These are phyloP conservation scores for Sarcoramphus papa DNA, from an alignment of 2,797 vertebrate genomes.

Conservation along the genomic window DNA sequence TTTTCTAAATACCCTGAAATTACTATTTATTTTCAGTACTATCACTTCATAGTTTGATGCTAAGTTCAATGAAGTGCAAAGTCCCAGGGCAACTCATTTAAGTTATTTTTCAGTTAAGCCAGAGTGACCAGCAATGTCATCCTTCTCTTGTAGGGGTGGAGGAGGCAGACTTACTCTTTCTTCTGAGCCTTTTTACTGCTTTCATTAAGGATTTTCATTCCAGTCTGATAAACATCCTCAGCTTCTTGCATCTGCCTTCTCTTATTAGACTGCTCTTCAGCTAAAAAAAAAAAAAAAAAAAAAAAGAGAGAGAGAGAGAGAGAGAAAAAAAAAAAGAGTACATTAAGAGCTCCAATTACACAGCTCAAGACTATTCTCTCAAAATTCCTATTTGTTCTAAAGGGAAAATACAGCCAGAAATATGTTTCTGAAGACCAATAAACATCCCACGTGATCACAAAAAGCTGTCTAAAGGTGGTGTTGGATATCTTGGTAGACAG, in stretches of 20 bases:
- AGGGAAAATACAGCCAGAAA: not conserved
- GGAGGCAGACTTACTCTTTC: slow-evolving; percentile 81
- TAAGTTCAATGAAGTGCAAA: not conserved
- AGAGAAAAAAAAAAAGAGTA: not conserved
- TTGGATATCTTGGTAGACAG: not conserved
- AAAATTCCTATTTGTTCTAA: not conserved
- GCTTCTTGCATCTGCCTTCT: slow-evolving; percentile 86
- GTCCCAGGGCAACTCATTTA: not conserved
- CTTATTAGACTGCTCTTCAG: slow-evolving; percentile 88
- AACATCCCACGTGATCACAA: not conserved
- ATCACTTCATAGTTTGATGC: not conserved
- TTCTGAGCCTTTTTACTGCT: slow-evolving; percentile 89
- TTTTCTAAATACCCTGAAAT: not conserved
- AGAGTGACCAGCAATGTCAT: not conserved
- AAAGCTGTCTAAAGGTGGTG: not conserved
- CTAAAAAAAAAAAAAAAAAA: slow-evolving; percentile 67
- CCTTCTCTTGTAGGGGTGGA: not conserved
- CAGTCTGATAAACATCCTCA: slow-evolving; percentile 88
- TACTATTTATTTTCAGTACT: not conserved
- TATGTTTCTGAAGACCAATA: not conserved
- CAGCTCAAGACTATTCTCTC: not conserved
- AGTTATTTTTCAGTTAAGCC: not conserved
- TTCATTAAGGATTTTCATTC: slow-evolving; percentile 86
- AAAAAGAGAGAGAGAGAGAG: too few species aligned
- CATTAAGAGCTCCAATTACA: not conserved